Base-by-base conservation (phyloP, 2,888 invertebrate genomes). In the Onchidella celtica region DNA sequence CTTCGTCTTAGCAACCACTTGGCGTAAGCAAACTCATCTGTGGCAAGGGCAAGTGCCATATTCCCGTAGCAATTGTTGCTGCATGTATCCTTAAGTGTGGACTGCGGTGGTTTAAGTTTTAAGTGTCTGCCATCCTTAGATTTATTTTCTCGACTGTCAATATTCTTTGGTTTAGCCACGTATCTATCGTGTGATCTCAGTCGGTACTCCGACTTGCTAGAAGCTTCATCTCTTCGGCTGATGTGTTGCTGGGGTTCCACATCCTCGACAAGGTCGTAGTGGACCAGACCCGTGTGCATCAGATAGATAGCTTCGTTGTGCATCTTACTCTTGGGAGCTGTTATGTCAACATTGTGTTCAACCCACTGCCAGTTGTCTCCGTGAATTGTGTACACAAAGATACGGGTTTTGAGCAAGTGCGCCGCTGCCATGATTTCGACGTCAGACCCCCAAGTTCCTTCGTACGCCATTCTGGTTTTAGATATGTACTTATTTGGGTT, bases 391-490 rank as follows among this genome's bases (percentile, higher is more conserved):
- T 81, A 81, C n/a, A 81, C 81, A 57, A 70, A 75, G 34, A 81
- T 76, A 57, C 38, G n/a, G 24, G 75, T 76, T 36, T 70, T 68
- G 21, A 76, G 76, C 38, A 81, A 70, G 63, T 75, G 75, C 6
- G 81, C 81, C 24, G 81, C 81, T n/a, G 76, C 81, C 34, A 75
- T 36, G 63, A 81, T 81, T 47, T 81, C 81, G 21, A 81, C 81
- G 40, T 81, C 81, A 40, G 81, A 81, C 11, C 81, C 81, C 81
- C 76, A 76, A 11, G 81, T 76, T 40, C 70, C 69, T 9, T 32
- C 38, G 14, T 32, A 27, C 1, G 32, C 65, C 77, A 77, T 77
- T 17, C 59, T 57, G 32, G 65, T 36, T 14, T 27, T 57, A 21
- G 69, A 32, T 36, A 77, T 11, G 17, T 77, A 77, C n/a, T 34